Conservation (phyloP, 2,888 invertebrate species). For the Cylindroiulus punctatus region DNA sequence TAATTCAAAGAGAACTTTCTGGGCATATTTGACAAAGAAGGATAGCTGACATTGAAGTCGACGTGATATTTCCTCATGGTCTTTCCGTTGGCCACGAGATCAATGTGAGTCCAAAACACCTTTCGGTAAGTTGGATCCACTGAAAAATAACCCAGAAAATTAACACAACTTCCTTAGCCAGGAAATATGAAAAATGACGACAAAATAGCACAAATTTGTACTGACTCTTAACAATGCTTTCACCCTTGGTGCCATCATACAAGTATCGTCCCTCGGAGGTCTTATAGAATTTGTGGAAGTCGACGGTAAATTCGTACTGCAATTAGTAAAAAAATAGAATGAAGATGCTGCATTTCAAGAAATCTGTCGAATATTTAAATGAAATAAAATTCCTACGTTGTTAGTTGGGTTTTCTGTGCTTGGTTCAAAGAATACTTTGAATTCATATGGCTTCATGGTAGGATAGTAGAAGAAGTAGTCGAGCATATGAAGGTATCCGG, state of each 20-base stretch:
- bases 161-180: background rate
- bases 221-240: conserved; percentile 5
- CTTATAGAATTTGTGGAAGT: conserved; percentile 44
- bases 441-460: conserved; percentile 52
- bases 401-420: conserved; percentile 54
- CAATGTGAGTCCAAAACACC: conserved; percentile 29
- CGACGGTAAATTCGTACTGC: conserved; percentile 52
- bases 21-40: background rate
- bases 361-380: background rate
- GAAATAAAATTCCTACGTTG: conserved; percentile 46
- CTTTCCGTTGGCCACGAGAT: conserved; percentile 54
- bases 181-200: background rate
- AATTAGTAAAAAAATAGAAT: conserved; percentile 1
- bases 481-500: conserved; percentile 51
- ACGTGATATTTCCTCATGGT: conserved; percentile 54
- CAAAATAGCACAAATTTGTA: background rate
- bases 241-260: conserved; percentile 43
- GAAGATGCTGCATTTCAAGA: background rate
- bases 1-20: conserved; percentile 55
- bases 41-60: conserved; percentile 51
- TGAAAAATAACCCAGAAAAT: background rate
- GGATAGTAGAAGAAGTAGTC: conserved; percentile 56
- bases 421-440: conserved; percentile 52
- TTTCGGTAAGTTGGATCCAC: conserved; percentile 52
- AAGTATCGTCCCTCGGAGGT: conserved; percentile 35